These are phyloP conservation scores for Psilopsiagon aurifrons DNA, from an alignment of 2,113 vertebrate genomes.

Conservation along the genomic window DNA sequence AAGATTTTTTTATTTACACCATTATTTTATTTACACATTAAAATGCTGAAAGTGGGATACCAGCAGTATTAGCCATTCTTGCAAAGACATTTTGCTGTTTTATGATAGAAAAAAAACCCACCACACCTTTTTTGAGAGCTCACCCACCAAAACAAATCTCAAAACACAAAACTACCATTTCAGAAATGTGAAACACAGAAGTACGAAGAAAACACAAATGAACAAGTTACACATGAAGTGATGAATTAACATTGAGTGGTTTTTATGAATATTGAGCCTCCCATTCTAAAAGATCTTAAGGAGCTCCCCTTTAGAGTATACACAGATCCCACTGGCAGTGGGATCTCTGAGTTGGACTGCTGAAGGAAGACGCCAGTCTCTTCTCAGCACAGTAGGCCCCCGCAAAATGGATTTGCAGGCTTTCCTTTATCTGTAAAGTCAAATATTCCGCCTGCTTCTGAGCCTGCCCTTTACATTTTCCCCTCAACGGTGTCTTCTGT, in stretches of 20 bases:
- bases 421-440: not conserved
- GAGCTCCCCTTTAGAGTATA: too few relatives aligned
- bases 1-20: not conserved
- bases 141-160: not conserved
- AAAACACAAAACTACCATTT: not conserved
- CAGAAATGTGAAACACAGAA: not conserved
- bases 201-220: not conserved
- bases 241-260: not conserved
- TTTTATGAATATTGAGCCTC: not conserved
- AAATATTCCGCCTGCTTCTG: not conserved
- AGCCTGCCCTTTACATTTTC: not conserved
- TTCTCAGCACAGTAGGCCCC: not conserved
- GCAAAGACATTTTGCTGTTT: not conserved
- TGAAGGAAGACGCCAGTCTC: not conserved
- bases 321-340: not conserved
- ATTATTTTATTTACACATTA: not conserved
- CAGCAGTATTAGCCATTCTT: not conserved
- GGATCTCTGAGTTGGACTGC: not conserved
- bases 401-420: not conserved
- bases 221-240: not conserved
- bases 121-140: not conserved
- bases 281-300: not conserved
- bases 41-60: not conserved
- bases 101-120: not conserved
- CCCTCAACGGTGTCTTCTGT: not conserved